Evolutionary conservation across 2,888 invertebrate species (phyloP), one percentile per base, ranked within the genome.

Genomic region (Euproctis similis): DNA sequence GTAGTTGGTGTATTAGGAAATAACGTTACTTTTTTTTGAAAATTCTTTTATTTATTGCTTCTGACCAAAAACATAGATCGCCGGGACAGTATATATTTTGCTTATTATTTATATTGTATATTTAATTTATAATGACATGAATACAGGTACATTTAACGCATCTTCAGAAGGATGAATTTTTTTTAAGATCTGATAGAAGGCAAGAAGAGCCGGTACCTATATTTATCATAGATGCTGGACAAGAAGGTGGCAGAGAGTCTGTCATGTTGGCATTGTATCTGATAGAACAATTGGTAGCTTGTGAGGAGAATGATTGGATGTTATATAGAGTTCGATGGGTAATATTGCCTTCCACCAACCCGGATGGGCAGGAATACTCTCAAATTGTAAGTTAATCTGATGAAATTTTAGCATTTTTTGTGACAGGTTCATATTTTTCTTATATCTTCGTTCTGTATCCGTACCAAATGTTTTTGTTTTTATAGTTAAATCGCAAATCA

Each of bases 151-250:
- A 30, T 13, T 17, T 34, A 14, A 30, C 34, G 2, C 16, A 24
- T 5, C 9, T 2, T 2, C 11, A 14, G 3, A 24, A 26, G 13
- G 4, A 2, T 24, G 31, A 31, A 8, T n/a, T n/a, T n/a, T n/a
- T n/a, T n/a, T n/a, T n/a, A n/a, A n/a, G n/a, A n/a, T n/a, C 14
- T 19, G n/a, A n/a, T 19, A 9, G 9, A 1, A 1, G 8, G 10
- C 12, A 12, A 8, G 12, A 23, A 1, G 41, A 49, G 1, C 28
- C 41, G 0, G 61, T 53, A 20, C 75, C 77, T 0, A 44, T 66
- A 1, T 58, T 82, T n/a, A 23, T 81, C 1, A 43, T 82, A 26
- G 82, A 82, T 1, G 80, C 80, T 7, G 81, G 81, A 0, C 81
- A 80, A 39, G 55, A 61, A 17, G 78, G 59, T 0, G 76, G 76